Evolutionary conservation across 2,113 vertebrate species (phyloP).

Genomic region (Esox niger): DNA sequence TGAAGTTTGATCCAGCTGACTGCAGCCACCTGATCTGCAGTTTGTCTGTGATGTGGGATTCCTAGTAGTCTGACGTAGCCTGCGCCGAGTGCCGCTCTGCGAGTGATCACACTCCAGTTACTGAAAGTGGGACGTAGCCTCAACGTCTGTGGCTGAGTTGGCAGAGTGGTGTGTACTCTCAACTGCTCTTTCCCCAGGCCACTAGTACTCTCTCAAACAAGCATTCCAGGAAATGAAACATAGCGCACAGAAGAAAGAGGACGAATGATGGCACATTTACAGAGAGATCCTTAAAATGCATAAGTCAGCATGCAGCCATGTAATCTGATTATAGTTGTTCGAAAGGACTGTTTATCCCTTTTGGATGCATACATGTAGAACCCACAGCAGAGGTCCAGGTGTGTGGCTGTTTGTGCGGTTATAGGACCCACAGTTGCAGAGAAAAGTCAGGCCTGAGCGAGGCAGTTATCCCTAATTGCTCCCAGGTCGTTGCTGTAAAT

Average conservation of each 20-base stretch:
- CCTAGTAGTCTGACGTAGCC: constrained; percentile 26
- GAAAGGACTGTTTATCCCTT: too few relatives aligned
- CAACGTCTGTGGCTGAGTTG: constrained; percentile 25
- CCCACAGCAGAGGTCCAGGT: too few relatives aligned
- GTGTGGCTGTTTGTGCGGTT: not conserved
- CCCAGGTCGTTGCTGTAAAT: too few relatives aligned
- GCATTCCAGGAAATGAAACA: constrained; percentile 38
- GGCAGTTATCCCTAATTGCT: too few relatives aligned
- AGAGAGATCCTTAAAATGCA: constrained; percentile 21
- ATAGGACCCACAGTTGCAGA: not conserved
- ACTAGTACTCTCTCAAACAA: constrained; percentile 24
- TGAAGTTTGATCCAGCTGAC: constrained; percentile 35
- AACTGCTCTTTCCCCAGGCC: constrained; percentile 32
- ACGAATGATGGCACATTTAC: constrained; percentile 32
- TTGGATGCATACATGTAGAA: too few relatives aligned
- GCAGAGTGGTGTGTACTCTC: constrained; percentile 25
- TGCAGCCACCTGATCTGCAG: constrained; percentile 25
- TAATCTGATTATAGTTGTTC: too few relatives aligned
- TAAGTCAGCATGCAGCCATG: not conserved
- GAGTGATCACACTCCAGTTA: constrained; percentile 33
- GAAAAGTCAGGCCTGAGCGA: not conserved
- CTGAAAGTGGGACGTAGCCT: not conserved
- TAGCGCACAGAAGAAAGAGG: constrained; percentile 14
- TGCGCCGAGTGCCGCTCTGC: not conserved
- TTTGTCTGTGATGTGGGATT: constrained; percentile 41